Percentiles rank a stretch among this genome's conserved stretches.
These are phyloP conservation scores for Muscidifurax raptorellus DNA, from an alignment of 1,140 invertebrate species.

Conservation along the genomic window DNA sequence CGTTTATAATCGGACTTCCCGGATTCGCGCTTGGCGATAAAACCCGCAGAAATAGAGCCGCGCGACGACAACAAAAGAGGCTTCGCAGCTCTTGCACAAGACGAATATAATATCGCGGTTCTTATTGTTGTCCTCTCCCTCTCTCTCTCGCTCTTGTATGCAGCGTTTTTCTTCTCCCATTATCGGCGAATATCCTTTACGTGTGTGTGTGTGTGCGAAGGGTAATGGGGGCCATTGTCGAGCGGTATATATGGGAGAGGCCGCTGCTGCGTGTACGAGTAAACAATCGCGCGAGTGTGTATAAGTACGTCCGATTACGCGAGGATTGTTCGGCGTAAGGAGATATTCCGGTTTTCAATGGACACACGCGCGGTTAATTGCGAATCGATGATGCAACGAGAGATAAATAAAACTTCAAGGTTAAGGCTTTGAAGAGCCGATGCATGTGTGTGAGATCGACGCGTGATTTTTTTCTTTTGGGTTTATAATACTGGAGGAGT, in stretches of 20 bases:
- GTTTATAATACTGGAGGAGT: background rate
- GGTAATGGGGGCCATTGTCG: background rate
- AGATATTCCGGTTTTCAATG: conserved; percentile 17
- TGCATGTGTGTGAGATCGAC: background rate
- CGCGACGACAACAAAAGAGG: conserved; percentile 1
- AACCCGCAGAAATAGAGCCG: conserved; percentile 7
- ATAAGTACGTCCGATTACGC: background rate
- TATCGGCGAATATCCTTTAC: background rate
- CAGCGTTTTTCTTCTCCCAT: background rate
- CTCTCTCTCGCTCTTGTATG: background rate
- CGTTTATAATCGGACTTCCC: conserved; percentile 28
- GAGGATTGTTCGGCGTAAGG: background rate
- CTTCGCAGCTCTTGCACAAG: background rate
- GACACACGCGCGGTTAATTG: conserved; percentile 1
- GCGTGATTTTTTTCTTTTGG: background rate
- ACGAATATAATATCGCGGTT: background rate
- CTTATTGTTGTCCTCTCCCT: background rate
- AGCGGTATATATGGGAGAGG: background rate
- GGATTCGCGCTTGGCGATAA: conserved; percentile 16
- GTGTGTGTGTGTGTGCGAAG: background rate
- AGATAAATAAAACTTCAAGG: conserved; percentile 41
- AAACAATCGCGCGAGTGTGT: background rate
- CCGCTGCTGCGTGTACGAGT: background rate
- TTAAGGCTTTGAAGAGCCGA: conserved; percentile 14
- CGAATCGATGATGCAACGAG: conserved; percentile 20